Evolutionary conservation across 1,140 invertebrate species (phyloP).

Genomic region (Aphis craccivora): DNA sequence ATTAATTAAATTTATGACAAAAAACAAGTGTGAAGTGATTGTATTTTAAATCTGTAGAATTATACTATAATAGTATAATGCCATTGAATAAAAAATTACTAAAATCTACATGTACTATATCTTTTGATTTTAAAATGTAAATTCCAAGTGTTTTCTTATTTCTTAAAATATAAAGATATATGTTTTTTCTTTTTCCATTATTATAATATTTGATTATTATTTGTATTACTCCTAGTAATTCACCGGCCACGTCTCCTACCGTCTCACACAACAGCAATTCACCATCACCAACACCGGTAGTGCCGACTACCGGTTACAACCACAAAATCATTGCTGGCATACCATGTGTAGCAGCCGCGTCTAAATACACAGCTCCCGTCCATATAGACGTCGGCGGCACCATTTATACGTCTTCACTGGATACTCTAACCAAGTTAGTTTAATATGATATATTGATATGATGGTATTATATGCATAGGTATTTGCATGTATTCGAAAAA

Average conservation of each 20-base stretch:
- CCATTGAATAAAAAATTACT: neutral
- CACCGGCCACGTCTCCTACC: constrained; percentile 73
- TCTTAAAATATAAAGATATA: neutral
- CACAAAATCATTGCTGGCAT: constrained; percentile 80
- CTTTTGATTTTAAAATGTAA: neutral
- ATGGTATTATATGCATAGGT: neutral
- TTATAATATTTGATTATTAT: constrained; percentile 32
- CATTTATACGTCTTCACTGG: constrained; percentile 94
- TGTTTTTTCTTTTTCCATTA: neutral
- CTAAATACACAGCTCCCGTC: constrained; percentile 91
- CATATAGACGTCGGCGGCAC: constrained; percentile 97
- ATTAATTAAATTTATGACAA: neutral
- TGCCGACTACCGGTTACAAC: constrained; percentile 67
- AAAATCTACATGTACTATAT: neutral
- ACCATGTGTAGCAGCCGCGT: constrained; percentile 89
- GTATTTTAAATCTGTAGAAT: neutral
- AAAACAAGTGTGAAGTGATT: neutral
- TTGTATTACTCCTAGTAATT: constrained; percentile 62
- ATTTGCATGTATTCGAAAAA: neutral
- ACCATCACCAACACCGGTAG: constrained; percentile 69
- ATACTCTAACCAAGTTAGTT: constrained; percentile 93
- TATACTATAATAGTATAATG: neutral
- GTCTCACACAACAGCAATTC: constrained; percentile 72
- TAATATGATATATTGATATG: too few relatives aligned
- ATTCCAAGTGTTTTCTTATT: neutral